Percentiles rank a stretch among this genome's conserved stretches.
Conservation (phyloP, 2,113 vertebrate species). For the Motacilla alba region DNA sequence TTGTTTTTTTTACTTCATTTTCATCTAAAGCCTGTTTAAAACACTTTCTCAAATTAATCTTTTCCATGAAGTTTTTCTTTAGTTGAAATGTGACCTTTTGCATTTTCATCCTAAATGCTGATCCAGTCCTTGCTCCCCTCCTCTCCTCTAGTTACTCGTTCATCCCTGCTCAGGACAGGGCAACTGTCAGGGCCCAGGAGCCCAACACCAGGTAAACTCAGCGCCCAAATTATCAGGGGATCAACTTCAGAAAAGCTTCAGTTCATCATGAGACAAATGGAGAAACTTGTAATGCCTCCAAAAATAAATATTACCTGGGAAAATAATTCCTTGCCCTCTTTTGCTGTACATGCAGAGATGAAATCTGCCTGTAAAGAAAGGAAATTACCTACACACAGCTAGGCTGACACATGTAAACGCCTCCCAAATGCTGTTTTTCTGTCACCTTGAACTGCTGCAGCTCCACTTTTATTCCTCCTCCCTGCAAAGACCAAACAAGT, state of each 20-base stretch:
- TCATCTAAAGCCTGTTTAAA: background rate
- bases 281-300: background rate
- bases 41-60: background rate
- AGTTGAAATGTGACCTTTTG: background rate
- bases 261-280: background rate
- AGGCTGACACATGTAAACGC: background rate
- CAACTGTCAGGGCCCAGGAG: background rate
- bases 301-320: background rate
- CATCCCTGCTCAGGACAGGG: background rate
- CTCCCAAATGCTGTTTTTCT: background rate
- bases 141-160: background rate
- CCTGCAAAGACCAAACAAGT: background rate
- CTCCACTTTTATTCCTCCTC: background rate
- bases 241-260: background rate
- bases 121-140: background rate
- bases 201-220: background rate
- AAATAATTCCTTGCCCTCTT: background rate
- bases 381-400: background rate
- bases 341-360: rapidly evolving
- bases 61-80: background rate
- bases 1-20: background rate
- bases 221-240: background rate
- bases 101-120: background rate
- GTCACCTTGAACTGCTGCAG: background rate
- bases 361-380: background rate